Conservation (phyloP, 2,113 vertebrate genomes). For the Entomyzon cyanotis region DNA sequence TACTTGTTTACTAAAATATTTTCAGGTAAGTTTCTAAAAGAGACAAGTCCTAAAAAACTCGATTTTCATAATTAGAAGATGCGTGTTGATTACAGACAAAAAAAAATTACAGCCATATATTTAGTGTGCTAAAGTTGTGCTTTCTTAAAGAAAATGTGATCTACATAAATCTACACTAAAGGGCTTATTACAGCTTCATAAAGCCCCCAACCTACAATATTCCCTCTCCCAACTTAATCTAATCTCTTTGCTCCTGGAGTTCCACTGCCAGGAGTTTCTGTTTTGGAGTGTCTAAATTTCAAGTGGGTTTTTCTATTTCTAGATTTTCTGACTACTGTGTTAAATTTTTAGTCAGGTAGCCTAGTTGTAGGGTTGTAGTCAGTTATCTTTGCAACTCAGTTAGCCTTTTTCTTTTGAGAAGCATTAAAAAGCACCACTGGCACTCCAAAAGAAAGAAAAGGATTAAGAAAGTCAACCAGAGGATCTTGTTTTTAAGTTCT, state of each 20-base stretch:
- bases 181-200: not conserved
- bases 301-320: not conserved
- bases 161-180: not conserved
- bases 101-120: not conserved
- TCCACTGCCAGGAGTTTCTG: not conserved
- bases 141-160: not conserved
- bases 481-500: not conserved
- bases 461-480: not conserved
- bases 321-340: not conserved
- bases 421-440: not conserved
- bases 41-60: not conserved
- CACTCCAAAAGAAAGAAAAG: not conserved
- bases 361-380: not conserved
- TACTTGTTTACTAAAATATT: not conserved
- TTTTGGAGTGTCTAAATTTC: not conserved
- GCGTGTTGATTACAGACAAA: not conserved
- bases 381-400: not conserved
- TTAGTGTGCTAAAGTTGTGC: not conserved
- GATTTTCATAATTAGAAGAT: not conserved
- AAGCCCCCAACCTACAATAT: not conserved
- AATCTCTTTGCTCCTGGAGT: not conserved
- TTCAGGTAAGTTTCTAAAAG: not conserved
- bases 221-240: not conserved
- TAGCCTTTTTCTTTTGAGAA: not conserved
- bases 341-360: not conserved